Evolutionary conservation across 2,113 vertebrate genomes (phyloP).

Genomic region (Elephantulus edwardii): DNA sequence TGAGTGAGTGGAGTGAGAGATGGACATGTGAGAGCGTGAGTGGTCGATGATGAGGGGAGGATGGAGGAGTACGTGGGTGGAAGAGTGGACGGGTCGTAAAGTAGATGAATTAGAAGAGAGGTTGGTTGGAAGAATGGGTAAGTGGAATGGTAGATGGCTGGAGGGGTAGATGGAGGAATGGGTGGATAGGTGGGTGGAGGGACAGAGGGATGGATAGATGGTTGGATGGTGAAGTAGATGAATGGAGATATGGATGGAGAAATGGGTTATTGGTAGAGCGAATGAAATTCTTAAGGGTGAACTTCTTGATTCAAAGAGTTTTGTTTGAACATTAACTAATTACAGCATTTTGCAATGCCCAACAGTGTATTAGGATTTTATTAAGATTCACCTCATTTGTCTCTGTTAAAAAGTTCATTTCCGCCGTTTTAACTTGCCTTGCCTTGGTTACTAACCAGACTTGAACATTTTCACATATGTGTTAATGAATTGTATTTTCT

Average conservation of each 20-base stretch:
- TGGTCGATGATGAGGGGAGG: not conserved
- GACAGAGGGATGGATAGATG: too few species aligned
- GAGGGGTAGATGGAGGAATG: too few species aligned
- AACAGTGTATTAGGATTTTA: not conserved
- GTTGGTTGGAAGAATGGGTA: not conserved
- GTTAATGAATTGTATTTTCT: not conserved
- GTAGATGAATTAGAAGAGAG: not conserved
- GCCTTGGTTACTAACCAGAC: not conserved
- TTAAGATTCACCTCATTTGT: not conserved
- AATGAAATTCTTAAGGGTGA: not conserved
- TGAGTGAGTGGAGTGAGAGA: not conserved
- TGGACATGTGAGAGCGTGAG: not conserved
- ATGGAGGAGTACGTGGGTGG: not conserved
- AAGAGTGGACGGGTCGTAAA: not conserved
- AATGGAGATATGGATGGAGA: too few species aligned
- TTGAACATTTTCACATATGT: not conserved
- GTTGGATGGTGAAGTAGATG: too few species aligned
- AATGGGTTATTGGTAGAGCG: not conserved
- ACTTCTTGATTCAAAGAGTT: not conserved
- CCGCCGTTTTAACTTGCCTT: not conserved
- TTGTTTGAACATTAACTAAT: not conserved
- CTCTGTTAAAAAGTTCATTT: not conserved
- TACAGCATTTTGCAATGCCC: not conserved
- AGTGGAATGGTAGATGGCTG: too few species aligned
- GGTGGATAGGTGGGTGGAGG: too few species aligned